Evolutionary conservation across 2,797 vertebrate species (phyloP).

Genomic region (Chiloscyllium punctatum): DNA sequence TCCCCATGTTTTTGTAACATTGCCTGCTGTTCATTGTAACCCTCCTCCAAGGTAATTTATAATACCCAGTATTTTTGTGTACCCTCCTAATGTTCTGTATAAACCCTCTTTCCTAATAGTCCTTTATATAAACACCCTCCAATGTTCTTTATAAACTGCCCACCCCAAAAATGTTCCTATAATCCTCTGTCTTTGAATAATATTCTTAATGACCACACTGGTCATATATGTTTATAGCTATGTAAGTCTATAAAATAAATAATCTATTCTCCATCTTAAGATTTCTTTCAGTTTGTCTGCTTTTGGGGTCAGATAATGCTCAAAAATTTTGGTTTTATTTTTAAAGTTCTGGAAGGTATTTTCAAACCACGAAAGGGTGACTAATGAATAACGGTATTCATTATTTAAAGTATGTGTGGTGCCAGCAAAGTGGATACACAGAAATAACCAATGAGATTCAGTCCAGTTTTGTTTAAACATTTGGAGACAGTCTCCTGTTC

Average conservation of each 20-base stretch:
- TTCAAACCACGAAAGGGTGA: not conserved
- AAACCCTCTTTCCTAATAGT: no score
- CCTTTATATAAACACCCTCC: no score
- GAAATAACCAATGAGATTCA: not conserved
- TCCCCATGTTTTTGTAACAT: no score
- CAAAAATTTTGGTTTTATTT: conserved; percentile 12
- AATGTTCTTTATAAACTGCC: no score
- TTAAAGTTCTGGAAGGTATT: not conserved
- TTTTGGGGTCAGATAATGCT: conserved; percentile 21
- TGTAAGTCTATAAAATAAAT: not conserved
- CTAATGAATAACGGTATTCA: not conserved
- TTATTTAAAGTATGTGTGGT: not conserved
- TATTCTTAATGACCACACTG: not conserved
- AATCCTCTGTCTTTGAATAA: no score
- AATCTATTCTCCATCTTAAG: conserved; percentile 40
- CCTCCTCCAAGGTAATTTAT: no score
- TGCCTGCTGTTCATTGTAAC: no score
- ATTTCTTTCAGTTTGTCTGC: conserved; percentile 41
- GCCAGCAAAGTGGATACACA: not conserved
- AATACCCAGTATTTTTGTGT: no score
- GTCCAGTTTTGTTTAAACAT: not conserved
- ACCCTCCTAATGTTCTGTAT: no score
- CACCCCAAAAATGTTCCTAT: no score
- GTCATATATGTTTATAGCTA: not conserved
- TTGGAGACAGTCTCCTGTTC: not conserved